phyloP scores from a whole-genome alignment of 2,113 vertebrate genomes.

The Phalacrocorax brasilianus region DNA sequence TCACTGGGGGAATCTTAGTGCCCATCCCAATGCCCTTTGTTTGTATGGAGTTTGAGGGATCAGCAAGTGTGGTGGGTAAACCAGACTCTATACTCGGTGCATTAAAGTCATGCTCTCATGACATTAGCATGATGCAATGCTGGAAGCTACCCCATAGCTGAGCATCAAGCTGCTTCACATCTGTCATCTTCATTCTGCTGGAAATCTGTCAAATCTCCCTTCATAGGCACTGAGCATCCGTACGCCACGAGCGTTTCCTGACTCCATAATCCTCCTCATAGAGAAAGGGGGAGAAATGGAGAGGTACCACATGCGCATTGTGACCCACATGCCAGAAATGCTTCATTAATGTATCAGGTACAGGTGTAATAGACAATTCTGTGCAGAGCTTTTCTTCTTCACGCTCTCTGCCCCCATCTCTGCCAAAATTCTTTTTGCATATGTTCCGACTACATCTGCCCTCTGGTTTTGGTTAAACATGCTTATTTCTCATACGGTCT shows the following conservation, averaged over 20 bases:
- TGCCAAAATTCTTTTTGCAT: background rate
- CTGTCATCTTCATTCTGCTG: background rate
- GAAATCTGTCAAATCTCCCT: background rate
- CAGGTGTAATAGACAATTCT: background rate
- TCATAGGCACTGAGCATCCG: background rate
- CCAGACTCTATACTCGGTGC: too few species aligned
- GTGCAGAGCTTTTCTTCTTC: background rate
- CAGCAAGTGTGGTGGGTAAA: background rate
- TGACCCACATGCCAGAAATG: background rate
- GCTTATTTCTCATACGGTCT: background rate
- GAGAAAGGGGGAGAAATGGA: background rate
- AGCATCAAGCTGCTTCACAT: background rate
- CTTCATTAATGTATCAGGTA: background rate
- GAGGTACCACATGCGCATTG: background rate
- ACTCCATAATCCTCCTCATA: background rate
- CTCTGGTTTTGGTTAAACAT: background rate
- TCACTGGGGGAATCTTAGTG: background rate
- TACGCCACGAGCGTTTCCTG: background rate
- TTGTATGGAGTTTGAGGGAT: background rate
- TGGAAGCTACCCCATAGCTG: background rate
- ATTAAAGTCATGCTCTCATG: background rate
- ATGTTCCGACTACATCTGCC: background rate
- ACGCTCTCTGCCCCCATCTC: background rate
- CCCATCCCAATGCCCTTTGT: background rate
- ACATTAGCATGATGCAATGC: background rate